These are phyloP conservation scores for Coptodon bakossiorum DNA, from an alignment of 2,113 vertebrate species.

Conservation along the genomic window DNA sequence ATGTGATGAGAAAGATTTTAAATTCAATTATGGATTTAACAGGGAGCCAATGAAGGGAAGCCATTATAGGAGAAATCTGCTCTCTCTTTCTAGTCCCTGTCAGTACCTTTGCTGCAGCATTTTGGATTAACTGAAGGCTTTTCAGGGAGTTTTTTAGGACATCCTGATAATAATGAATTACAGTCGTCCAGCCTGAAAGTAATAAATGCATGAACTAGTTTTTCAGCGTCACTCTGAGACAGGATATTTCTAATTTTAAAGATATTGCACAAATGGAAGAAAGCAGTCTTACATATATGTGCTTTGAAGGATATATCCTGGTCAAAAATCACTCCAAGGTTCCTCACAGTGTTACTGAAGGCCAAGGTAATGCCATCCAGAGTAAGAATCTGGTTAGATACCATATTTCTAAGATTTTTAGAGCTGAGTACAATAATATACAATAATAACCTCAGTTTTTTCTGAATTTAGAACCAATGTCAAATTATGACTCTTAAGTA, in stretches of 20 bases:
- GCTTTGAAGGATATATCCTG: fast-evolving
- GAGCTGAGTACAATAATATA: neutral
- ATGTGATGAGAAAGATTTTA: neutral
- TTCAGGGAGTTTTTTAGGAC: neutral
- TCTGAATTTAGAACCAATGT: neutral
- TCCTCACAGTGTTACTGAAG: neutral
- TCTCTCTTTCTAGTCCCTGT: neutral
- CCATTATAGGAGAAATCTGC: fast-evolving
- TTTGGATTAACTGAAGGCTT: neutral
- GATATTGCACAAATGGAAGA: neutral
- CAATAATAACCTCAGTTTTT: neutral
- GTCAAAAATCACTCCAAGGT: neutral
- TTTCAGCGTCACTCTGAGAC: neutral
- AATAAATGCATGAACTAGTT: neutral
- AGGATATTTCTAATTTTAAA: neutral
- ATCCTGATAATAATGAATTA: neutral
- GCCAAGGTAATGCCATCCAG: neutral
- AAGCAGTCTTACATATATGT: neutral
- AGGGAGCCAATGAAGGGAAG: neutral
- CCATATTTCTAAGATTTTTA: neutral
- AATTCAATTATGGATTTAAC: neutral
- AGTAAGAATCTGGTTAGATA: neutral
- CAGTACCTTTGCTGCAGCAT: neutral
- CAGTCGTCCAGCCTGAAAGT: neutral
- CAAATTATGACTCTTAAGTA: neutral